Evolutionary conservation across 2,797 vertebrate species (phyloP).

Genomic region (Aratinga solstitialis): DNA sequence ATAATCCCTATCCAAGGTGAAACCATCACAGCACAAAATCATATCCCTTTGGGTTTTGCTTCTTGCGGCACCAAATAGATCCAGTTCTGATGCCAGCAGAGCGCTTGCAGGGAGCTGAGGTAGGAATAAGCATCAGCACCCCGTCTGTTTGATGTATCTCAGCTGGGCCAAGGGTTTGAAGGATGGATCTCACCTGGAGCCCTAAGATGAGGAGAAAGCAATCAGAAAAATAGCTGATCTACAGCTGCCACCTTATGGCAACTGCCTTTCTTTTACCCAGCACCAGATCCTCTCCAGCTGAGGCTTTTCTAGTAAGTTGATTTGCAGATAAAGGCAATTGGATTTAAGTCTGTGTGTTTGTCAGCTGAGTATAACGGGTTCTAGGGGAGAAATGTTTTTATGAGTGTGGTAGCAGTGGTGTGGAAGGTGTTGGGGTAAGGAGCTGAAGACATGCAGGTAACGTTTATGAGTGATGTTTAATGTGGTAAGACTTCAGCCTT

Average conservation of each 20-base stretch:
- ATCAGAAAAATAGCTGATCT: background rate
- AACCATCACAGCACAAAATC: background rate
- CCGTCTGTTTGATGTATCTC: background rate
- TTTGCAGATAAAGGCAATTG: background rate
- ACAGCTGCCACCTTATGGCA: constrained; percentile 5
- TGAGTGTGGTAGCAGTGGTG: rapidly evolving
- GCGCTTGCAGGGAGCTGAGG: background rate
- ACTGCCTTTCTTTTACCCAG: background rate
- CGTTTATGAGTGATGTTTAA: rapidly evolving
- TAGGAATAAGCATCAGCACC: background rate
- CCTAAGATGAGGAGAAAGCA: background rate
- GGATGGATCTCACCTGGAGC: background rate
- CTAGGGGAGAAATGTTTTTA: rapidly evolving
- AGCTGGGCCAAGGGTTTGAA: background rate
- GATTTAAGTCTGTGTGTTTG: background rate
- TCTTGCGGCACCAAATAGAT: background rate
- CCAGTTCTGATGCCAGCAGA: background rate
- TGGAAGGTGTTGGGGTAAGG: background rate
- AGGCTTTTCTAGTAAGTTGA: background rate
- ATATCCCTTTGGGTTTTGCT: background rate
- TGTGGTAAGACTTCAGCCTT: background rate
- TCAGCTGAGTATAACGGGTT: rapidly evolving
- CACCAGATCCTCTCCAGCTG: background rate
- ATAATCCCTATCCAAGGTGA: background rate
- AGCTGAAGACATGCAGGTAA: rapidly evolving